Base-by-base conservation (phyloP, 2,888 invertebrate species). In the Volucella inflata region DNA sequence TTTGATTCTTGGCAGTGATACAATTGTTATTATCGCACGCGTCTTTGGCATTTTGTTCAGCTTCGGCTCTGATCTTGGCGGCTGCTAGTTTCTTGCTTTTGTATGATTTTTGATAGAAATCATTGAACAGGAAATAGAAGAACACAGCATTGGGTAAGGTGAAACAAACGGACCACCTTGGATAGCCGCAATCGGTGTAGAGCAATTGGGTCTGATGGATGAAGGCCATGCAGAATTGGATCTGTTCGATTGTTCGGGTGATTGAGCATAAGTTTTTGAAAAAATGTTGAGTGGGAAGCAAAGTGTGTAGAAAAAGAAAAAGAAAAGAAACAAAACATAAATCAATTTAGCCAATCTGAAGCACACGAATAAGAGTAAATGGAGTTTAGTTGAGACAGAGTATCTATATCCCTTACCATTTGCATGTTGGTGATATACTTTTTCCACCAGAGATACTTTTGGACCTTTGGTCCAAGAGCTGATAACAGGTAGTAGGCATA, bases 391-490 rank as follows among this genome's bases (percentile, higher is more conserved):
- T 16, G 16, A 36, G 16, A 12, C 38, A 6, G 14, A 42, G 9
- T 21, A 14, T 42, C 8, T 11, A 8, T 4, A 17, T 3, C 80
- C 89, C 93, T 92, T 93, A 97, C 97, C 95, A 98, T 96, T 94
- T 98, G 98, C 90, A 98, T 93, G 36, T 95, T 95, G 38, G 98
- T 98, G 88, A 98, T 95, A 92, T 98, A 96, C 88, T 95, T 96
- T 92, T 98, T 98, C 98, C 98, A 98, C 95, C 97, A 98, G 87
- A 98, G 93, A 90, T 96, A 98, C 92, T 95, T 95, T 90, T 97
- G 97, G 91, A 95, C 96, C 88, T 95, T 94, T 0, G 98, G 98
- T 38, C 98, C 97, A 90, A 98, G 93, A 0, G 98, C 98, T 0
- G 98, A 95, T 75, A 98, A 91, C 93, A 98, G 94, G 89, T 98